These are phyloP conservation scores for Pentamera pediparva DNA, from an alignment of 53 echinoderm and acorn worm genomes.

Conservation along the genomic window DNA sequence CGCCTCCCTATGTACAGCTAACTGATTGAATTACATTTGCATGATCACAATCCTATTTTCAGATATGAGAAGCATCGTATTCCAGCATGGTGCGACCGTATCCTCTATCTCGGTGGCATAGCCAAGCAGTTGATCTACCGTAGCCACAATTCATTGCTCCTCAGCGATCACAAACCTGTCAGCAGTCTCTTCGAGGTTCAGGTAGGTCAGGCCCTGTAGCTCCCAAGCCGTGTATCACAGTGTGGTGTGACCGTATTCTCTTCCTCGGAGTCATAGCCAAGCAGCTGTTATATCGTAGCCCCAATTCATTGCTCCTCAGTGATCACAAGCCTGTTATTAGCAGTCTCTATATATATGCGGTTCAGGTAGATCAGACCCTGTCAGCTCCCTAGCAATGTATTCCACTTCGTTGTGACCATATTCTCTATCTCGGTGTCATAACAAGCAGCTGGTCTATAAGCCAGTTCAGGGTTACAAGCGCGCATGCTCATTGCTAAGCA, in stretches of 20 bases:
- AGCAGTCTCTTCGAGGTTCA: conserved; percentile 83
- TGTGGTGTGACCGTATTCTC: conserved; percentile 97
- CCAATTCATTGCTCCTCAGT: conserved; percentile 64
- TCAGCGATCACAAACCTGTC: conserved; percentile 97
- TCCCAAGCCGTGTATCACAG: conserved; percentile 88
- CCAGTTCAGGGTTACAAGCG: too few relatives aligned
- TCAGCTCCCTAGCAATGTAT: too few relatives aligned
- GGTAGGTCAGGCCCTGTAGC: too few relatives aligned
- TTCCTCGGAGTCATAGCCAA: conserved; percentile 53
- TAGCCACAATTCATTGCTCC: conserved; percentile 61
- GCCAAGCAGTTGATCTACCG: conserved; percentile 65
- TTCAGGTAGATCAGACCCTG: too few relatives aligned
- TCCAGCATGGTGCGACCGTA: conserved; percentile 98
- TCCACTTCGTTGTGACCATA: too few relatives aligned
- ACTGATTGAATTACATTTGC: too few relatives aligned
- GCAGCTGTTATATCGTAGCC: conserved; percentile 70
- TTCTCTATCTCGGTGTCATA: too few relatives aligned
- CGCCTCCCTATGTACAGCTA: too few relatives aligned
- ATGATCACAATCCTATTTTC: too few relatives aligned
- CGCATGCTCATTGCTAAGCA: too few relatives aligned
- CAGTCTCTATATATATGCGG: conserved; percentile 78
- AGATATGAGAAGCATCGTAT: conserved; percentile 94
- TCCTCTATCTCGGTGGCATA: conserved; percentile 63
- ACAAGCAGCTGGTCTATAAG: too few relatives aligned
- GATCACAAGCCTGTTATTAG: conserved; percentile 99